A percentile compares a stretch with the other conserved stretches of the same genome.
phyloP scores from a whole-genome alignment of 2,113 vertebrate species.

The Ardeotis arabs region DNA sequence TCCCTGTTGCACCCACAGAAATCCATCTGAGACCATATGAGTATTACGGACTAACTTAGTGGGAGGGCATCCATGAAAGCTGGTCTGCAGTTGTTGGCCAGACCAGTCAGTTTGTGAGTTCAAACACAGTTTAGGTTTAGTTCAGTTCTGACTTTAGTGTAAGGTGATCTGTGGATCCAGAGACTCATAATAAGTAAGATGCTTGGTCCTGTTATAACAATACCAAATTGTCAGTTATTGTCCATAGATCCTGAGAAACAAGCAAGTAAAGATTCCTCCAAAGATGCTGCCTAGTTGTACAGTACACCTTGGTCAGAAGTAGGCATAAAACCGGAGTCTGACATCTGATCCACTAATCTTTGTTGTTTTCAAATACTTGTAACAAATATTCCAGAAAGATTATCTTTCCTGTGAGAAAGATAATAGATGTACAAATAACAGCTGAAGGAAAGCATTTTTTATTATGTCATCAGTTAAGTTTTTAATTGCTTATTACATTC shows the following conservation, averaged over 20 bases:
- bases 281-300: not conserved
- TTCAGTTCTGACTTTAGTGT: not conserved
- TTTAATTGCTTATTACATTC: not conserved
- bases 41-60: not conserved
- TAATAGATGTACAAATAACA: not conserved
- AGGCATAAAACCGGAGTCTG: not conserved
- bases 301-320: not conserved
- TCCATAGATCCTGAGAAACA: not conserved
- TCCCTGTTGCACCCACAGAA: not conserved
- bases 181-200: not conserved
- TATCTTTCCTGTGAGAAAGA: not conserved
- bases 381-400: not conserved
- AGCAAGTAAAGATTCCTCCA: not conserved
- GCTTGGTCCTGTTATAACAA: not conserved
- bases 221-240: not conserved
- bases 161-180: not conserved
- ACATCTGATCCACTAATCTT: not conserved
- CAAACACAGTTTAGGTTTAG: not conserved
- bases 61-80: not conserved
- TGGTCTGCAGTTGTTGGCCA: fast-evolving
- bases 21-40: not conserved
- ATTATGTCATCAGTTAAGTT: not conserved
- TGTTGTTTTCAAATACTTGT: not conserved
- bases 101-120: not conserved
- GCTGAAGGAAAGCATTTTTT: not conserved